These are phyloP conservation scores for Antennarius maculatus DNA, from an alignment of 2,797 vertebrate genomes.

Conservation along the genomic window DNA sequence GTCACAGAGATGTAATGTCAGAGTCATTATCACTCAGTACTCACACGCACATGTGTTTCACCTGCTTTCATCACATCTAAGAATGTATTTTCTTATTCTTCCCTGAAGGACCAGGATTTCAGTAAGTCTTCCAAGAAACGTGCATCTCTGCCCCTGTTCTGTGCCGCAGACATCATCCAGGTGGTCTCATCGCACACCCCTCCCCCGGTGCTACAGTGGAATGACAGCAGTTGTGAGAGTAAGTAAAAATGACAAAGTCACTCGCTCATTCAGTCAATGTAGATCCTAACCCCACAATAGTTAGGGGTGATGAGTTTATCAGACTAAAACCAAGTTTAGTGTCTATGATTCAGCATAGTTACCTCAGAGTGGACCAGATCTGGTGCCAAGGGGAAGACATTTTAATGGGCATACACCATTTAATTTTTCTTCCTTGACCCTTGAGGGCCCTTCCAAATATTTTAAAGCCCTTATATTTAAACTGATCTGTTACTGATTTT, in stretches of 20 bases:
- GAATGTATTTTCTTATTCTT: constrained; percentile 8
- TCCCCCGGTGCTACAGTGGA: constrained; percentile 52
- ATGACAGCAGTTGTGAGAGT: constrained; percentile 54
- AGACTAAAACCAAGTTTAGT: not conserved
- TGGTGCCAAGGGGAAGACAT: no score
- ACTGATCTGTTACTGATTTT: no score
- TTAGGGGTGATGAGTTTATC: not conserved
- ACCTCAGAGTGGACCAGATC: no score
- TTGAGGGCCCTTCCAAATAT: no score
- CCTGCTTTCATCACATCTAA: constrained; percentile 3
- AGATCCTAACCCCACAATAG: not conserved
- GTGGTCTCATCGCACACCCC: constrained; percentile 67
- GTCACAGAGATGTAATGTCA: not conserved
- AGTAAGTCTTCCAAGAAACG: constrained; percentile 65
- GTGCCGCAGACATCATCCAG: constrained; percentile 79
- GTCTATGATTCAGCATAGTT: not conserved
- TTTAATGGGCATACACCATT: no score
- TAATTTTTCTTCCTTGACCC: no score
- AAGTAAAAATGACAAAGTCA: constrained; percentile 6
- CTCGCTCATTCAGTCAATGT: not conserved
- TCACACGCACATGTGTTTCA: not conserved
- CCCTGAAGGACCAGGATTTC: constrained; percentile 62
- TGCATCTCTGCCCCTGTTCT: constrained; percentile 70
- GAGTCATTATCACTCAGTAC: not conserved
- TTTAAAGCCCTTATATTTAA: no score